Evolutionary conservation across 2,888 invertebrate species (phyloP).

Genomic region (Leptura quadrifasciata): DNA sequence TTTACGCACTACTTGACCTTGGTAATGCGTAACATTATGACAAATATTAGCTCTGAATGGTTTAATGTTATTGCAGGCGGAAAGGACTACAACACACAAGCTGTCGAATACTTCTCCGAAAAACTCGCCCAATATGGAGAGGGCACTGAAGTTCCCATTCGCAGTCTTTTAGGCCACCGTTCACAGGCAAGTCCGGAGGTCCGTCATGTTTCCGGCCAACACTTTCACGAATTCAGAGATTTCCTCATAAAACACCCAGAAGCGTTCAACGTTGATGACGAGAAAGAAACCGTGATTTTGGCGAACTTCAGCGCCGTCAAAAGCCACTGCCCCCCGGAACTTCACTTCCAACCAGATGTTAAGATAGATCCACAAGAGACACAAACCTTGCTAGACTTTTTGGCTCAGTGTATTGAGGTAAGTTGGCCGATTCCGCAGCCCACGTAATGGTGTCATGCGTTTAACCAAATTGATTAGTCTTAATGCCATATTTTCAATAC

Average conservation of each 20-base stretch:
- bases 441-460: too few species aligned
- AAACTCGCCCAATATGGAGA: conserved; percentile 97
- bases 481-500: conserved; percentile 17
- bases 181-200: conserved; percentile 98
- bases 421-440: too few species aligned
- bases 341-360: conserved; percentile 84
- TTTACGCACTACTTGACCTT: too few species aligned
- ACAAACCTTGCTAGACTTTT: conserved; percentile 86
- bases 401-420: conserved; percentile 87
- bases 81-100: conserved; percentile 95
- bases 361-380: conserved; percentile 89
- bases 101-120: conserved; percentile 97
- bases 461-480: too few species aligned
- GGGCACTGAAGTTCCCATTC: conserved; percentile 97
- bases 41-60: too few species aligned
- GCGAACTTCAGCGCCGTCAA: conserved; percentile 72
- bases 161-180: conserved; percentile 96
- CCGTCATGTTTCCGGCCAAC: conserved; percentile 95
- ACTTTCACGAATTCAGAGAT: conserved; percentile 93
- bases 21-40: too few species aligned
- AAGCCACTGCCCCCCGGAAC: conserved; percentile 80
- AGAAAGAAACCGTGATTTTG: conserved; percentile 86
- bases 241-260: conserved; percentile 90
- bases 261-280: conserved; percentile 89
- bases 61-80: conserved; percentile 77